Base-by-base conservation (phyloP, 2,888 invertebrate genomes). In the Tetrapedia diversipes region DNA sequence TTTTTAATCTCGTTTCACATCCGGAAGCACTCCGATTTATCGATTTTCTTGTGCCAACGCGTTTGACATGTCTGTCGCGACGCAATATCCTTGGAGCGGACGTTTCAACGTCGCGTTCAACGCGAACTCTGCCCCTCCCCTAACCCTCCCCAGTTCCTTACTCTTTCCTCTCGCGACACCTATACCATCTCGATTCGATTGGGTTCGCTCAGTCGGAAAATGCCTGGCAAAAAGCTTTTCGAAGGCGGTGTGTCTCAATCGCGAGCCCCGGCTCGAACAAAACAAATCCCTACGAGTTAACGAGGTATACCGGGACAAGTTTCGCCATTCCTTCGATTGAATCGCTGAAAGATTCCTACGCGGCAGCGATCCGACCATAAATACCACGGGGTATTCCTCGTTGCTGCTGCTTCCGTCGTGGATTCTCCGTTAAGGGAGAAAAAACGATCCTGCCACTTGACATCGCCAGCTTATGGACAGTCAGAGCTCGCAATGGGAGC, bases 1-100 rank as follows among this genome's bases (percentile, higher is more conserved):
- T 79, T 72, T 79, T 79, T 78, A 79, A 79, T 79, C 72, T 72
- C 67, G 67, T 67, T 54, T 71, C 47, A 63, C 67, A 64, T 77
- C 37, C 39, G 51, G 24, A 63, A 70, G 64, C 72, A 41, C 63
- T 32, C 27, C 34, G 60, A 60, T 54, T 65, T 27, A 54, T 74
- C 75, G 65, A 75, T 54, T 60, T 41, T 19, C 39, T 51, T 56
- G 22, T 8, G 10, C 32, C n/a, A 32, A 51, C 29, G 19, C 49
- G 51, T n/a, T 64, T 27, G 54, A 56, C 39, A 54, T 24, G 14
- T 66, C 51, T 53, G 57, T 41, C 75, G 75, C 75, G 34, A 47
- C 16, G 65, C 65, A 65, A 75, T 76, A 66, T 66, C 43, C 47
- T 61, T 24, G 32, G 34, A 16, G 41, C 22, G 47, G 53, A 22